phyloP scores from a whole-genome alignment of 2,113 vertebrate genomes.

The Casuarius casuarius region DNA sequence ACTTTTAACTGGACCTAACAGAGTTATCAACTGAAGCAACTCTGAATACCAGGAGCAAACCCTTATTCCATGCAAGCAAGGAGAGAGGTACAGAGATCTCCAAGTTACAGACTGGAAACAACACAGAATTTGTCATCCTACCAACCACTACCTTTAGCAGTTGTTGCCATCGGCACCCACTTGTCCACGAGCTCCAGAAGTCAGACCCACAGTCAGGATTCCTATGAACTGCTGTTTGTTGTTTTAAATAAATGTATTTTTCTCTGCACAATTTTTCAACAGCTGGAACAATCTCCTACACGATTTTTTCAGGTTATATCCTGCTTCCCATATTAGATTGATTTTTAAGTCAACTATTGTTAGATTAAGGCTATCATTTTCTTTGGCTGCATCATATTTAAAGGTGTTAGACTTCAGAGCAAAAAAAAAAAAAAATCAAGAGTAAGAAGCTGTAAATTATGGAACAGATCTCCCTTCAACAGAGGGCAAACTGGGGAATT shows the following conservation, averaged over 20 bases:
- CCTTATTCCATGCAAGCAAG: not conserved
- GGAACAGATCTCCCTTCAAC: constrained; percentile 13
- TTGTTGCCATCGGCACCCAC: not conserved
- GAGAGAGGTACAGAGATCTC: not conserved
- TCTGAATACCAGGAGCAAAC: not conserved
- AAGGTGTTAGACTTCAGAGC: not conserved
- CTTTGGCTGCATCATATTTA: not conserved
- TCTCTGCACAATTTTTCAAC: not conserved
- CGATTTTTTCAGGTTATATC: not conserved
- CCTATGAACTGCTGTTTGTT: not conserved
- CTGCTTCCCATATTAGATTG: not conserved
- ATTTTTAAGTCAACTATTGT: constrained; percentile 4
- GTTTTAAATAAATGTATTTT: not conserved
- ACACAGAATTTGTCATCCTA: not conserved
- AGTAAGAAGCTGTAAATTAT: constrained; percentile 14
- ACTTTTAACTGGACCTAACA: not conserved
- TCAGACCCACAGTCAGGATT: not conserved
- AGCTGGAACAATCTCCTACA: not conserved
- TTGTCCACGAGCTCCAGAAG: not conserved
- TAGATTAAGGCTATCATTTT: not conserved
- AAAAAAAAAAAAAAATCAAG: not conserved
- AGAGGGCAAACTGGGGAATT: constrained; percentile 27
- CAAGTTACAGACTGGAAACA: not conserved
- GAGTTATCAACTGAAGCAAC: not conserved
- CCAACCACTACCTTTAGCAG: not conserved